Conservation (phyloP, 2,888 invertebrate genomes). For the Bimastos eiseni region DNA sequence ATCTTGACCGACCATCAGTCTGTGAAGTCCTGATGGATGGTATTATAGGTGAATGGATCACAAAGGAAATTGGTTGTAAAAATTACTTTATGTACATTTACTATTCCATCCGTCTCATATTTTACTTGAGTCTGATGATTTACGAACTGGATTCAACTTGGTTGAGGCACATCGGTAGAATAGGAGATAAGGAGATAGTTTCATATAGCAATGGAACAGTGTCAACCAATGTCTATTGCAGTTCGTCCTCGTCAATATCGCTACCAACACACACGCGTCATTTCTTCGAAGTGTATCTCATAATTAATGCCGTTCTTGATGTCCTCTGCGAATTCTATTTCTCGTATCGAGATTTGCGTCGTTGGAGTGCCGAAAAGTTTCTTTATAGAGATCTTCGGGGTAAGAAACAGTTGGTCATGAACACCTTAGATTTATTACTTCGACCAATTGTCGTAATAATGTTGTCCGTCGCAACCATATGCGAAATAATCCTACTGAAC, state of each 20-base stretch:
- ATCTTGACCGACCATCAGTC: not conserved
- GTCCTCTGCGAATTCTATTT: too few relatives aligned
- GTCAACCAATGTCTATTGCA: not conserved
- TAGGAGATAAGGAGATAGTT: not conserved
- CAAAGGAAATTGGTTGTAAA: not conserved
- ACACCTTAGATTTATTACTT: too few relatives aligned
- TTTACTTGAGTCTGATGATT: not conserved
- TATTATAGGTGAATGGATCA: not conserved
- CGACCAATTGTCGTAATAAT: too few relatives aligned
- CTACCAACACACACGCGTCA: not conserved
- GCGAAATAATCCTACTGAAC: too few relatives aligned
- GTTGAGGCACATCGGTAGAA: not conserved
- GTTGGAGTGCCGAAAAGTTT: too few relatives aligned
- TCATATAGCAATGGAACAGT: too few relatives aligned
- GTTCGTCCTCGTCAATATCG: not conserved
- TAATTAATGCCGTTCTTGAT: too few relatives aligned
- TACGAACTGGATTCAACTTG: constrained; percentile 22
- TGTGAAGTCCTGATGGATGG: not conserved
- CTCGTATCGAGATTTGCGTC: too few relatives aligned
- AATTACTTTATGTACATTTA: not conserved
- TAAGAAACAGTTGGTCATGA: too few relatives aligned
- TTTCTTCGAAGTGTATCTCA: too few relatives aligned
- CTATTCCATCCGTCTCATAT: constrained; percentile 7
- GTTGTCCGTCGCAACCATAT: too few relatives aligned
- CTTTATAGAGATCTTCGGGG: too few relatives aligned